Evolutionary conservation across 2,888 invertebrate genomes (phyloP).

Genomic region (Heliconius erato): DNA sequence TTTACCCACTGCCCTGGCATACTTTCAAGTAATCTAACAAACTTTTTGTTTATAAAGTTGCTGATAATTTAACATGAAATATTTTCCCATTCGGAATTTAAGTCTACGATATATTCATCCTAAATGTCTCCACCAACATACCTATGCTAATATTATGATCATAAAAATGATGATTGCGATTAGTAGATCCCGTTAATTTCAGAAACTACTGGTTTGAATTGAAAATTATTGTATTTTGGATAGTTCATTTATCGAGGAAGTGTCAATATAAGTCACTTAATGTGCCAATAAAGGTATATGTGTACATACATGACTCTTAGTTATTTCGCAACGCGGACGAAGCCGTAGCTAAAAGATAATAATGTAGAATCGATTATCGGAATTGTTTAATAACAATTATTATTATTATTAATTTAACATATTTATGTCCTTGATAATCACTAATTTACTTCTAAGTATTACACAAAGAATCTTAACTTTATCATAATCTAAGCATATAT

Average conservation of each 20-base stretch:
- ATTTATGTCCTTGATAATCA: background rate
- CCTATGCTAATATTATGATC: too few species aligned
- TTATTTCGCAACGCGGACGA: too few species aligned
- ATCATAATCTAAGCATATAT: conserved; percentile 10
- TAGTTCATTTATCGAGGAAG: background rate
- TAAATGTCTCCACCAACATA: background rate
- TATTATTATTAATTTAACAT: background rate
- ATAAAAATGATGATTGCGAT: too few species aligned
- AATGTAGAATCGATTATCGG: background rate
- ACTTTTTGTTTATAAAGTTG: too few species aligned
- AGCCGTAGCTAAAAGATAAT: too few species aligned
- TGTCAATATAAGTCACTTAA: too few species aligned
- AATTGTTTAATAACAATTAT: background rate
- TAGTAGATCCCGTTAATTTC: too few species aligned
- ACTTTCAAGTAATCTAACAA: too few species aligned
- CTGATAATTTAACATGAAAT: background rate
- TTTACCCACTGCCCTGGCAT: too few species aligned
- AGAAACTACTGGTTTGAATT: too few species aligned
- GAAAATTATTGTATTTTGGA: background rate
- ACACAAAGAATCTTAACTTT: background rate
- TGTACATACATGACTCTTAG: too few species aligned
- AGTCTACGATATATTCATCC: background rate
- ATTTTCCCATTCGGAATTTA: background rate
- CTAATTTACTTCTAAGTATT: conserved; percentile 3
- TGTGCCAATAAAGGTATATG: too few species aligned